phyloP scores from a whole-genome alignment of 2,113 vertebrate genomes.

The Numenius arquata region DNA sequence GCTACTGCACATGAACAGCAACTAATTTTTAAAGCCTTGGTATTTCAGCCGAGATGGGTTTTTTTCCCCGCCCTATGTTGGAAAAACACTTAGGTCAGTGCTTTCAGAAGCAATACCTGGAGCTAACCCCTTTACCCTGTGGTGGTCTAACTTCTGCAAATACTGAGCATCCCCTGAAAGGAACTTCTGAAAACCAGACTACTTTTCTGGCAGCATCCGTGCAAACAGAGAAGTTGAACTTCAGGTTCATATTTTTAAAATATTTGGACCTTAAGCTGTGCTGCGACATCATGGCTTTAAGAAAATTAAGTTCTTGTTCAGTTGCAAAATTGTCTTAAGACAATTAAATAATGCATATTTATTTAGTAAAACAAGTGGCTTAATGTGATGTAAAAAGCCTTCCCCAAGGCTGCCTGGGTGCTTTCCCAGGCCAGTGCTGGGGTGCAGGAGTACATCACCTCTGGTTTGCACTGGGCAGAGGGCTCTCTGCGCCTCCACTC shows the following conservation, averaged over 20 bases:
- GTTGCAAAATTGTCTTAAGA: background rate
- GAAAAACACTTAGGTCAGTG: background rate
- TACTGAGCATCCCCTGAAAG: background rate
- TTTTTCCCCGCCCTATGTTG: background rate
- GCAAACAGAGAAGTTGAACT: background rate
- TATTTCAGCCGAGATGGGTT: constrained; percentile 24
- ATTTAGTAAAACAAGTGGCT: background rate
- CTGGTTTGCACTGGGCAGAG: background rate
- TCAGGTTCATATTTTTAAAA: background rate
- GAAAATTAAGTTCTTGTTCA: background rate
- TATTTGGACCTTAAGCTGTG: background rate
- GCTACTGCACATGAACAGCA: constrained; percentile 49
- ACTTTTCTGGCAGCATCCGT: background rate
- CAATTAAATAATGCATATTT: background rate
- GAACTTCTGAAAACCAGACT: background rate
- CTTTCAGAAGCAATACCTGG: background rate
- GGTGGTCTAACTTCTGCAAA: background rate
- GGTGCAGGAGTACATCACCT: background rate
- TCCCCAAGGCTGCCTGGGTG: background rate
- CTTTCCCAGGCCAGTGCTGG: background rate
- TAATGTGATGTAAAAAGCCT: background rate
- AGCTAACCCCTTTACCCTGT: background rate
- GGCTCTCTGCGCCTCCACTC: accelerated
- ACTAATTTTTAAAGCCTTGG: constrained; percentile 48
- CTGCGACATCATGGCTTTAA: background rate